Conservation (phyloP, 1,140 invertebrate genomes). For the Phymorhynchus buccinoides region DNA sequence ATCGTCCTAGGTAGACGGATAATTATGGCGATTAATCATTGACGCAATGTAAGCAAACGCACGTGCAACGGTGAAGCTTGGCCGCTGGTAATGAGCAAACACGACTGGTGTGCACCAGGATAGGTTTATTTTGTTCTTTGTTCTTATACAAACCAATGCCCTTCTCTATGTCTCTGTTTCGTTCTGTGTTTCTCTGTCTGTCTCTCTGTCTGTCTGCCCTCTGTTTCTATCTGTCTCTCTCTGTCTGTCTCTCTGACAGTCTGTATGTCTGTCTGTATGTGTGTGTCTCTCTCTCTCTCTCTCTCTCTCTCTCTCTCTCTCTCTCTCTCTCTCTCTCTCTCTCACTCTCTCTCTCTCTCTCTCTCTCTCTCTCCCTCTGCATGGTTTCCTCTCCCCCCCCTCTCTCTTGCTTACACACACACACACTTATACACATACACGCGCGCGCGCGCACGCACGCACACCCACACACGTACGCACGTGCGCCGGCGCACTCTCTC, state of each 20-base stretch:
- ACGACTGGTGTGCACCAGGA: no score
- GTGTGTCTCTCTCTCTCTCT: background rate
- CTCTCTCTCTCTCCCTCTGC: background rate
- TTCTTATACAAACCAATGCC: no score
- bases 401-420: background rate
- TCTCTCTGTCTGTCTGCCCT: background rate
- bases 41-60: no score
- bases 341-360: slow-evolving; percentile 19
- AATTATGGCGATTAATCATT: no score
- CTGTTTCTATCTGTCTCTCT: slow-evolving; percentile 8
- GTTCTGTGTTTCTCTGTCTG: background rate
- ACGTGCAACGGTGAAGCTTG: no score
- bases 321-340: slow-evolving; percentile 17
- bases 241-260: background rate
- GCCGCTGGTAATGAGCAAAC: no score
- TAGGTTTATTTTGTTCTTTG: no score
- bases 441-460: slow-evolving; percentile 16
- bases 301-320: slow-evolving; percentile 1
- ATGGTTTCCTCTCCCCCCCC: background rate
- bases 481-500: background rate
- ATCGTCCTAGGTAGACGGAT: no score
- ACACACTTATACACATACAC: slow-evolving; percentile 17
- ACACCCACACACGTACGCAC: slow-evolving; percentile 5
- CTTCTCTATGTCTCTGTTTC: background rate
- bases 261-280: background rate